Evolutionary conservation across 2,888 invertebrate genomes (phyloP), one percentile per base, ranked within the genome.

Genomic region (Cepaea hortensis): DNA sequence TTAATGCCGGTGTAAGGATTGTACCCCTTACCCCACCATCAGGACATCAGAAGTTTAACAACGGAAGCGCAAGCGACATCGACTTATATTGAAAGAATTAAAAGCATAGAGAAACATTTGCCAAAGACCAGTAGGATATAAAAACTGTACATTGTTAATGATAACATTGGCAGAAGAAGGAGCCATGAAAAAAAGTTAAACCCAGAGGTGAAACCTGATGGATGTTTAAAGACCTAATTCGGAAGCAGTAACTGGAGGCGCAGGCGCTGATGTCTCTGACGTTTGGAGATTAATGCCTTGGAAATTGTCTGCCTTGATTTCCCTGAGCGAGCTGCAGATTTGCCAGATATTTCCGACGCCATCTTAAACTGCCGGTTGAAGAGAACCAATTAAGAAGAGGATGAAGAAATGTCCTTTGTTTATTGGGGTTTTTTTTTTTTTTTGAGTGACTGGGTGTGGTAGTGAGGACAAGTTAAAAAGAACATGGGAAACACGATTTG

Each of bases 291-390:
- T 79, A 79, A 79, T 79, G 79, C 79, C 62, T 62, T 79, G 79
- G 61, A 79, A 62, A 79, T 79, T 61, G 79, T 62, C 62, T 35
- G n/a, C 79, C 62, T 79, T 79, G 79, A 79, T 79, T 79, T 62
- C 79, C 62, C 62, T 35, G 35, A 13, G 55, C 62, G 79, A 23
- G 35, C 62, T 79, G 79, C 79, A 79, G 79, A 79, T 79, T 35
- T 46, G 15, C 5, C 23, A 23, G 79, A 79, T 79, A 62, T 79
- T 79, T 46, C 18, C 35, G 79, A 7, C 15, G 62, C 62, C 79
- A 79, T 62, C 62, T 62, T 35, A 62, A 62, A 35, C 79, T 79
- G 79, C 62, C 79, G 35, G 62, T 79, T 62, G 62, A 79, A 62
- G 5, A 35, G 15, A 79, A 79, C 3, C 79, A 62, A 35, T 62